phyloP scores from a whole-genome alignment of 2,797 vertebrate genomes.

The Sebastes elongatus region DNA sequence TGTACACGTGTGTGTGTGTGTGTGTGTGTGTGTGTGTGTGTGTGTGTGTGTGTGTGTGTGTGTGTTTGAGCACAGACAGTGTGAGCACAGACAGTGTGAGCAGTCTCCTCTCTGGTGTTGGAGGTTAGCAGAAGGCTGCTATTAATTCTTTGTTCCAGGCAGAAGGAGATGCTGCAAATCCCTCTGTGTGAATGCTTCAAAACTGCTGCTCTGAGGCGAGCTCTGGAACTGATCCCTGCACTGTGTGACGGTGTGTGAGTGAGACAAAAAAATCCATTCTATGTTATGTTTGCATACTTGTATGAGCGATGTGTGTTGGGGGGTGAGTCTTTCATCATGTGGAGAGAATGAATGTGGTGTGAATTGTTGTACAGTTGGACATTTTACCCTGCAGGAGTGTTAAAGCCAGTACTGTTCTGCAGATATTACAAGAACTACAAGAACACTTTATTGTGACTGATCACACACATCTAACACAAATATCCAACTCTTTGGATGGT shows the following conservation, averaged over 20 bases:
- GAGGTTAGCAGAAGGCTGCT: slow-evolving; percentile 13
- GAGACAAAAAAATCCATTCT: slow-evolving; percentile 5
- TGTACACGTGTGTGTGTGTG: not conserved
- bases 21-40: too few relatives aligned
- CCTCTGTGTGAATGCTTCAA: slow-evolving; percentile 68
- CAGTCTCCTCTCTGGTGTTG: not conserved
- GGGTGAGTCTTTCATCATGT: not conserved
- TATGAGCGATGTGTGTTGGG: not conserved
- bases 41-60: too few relatives aligned
- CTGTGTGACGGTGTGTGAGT: slow-evolving; percentile 31
- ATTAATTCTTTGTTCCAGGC: slow-evolving; percentile 43
- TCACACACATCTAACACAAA: too few relatives aligned
- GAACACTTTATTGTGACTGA: too few relatives aligned
- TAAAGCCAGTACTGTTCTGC: not conserved
- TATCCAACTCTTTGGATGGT: too few relatives aligned
- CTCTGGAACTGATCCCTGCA: slow-evolving; percentile 77
- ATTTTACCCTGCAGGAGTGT: not conserved
- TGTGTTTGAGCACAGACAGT: not conserved
- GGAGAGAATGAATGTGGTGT: not conserved
- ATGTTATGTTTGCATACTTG: slow-evolving; percentile 12
- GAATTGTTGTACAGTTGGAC: not conserved
- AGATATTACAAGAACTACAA: not conserved
- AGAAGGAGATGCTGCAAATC: slow-evolving; percentile 65
- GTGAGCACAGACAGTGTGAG: not conserved
- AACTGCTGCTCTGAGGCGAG: slow-evolving; percentile 61